phyloP scores from a whole-genome alignment of 2,888 invertebrate genomes.

The Ectobius pallidus region DNA sequence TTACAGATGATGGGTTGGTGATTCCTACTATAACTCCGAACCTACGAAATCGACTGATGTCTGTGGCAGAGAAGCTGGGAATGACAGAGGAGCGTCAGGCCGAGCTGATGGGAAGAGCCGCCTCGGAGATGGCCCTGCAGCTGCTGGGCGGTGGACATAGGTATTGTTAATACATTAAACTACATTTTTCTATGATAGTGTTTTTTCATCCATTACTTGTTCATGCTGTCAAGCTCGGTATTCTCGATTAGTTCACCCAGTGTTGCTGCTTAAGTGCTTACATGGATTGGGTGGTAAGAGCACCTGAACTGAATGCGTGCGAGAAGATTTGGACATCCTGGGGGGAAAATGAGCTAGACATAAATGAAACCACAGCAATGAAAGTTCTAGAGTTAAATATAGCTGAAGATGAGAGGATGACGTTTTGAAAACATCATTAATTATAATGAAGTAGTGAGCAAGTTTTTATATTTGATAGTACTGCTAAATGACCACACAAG shows the following conservation, averaged over 20 bases:
- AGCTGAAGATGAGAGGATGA: too few relatives aligned
- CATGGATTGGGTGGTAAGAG: too few relatives aligned
- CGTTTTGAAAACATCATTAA: too few relatives aligned
- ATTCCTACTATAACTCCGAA: conserved; percentile 76
- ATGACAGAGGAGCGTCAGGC: conserved; percentile 69
- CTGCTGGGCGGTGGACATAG: conserved; percentile 81
- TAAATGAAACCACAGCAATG: too few relatives aligned
- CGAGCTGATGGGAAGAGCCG: conserved; percentile 82
- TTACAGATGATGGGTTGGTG: conserved; percentile 74
- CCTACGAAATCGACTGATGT: conserved; percentile 71
- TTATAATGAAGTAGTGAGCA: too few relatives aligned
- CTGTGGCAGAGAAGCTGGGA: conserved; percentile 70
- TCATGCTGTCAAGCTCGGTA: not conserved
- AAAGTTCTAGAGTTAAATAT: too few relatives aligned
- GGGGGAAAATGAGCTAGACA: too few relatives aligned
- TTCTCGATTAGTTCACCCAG: not conserved
- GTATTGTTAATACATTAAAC: conserved; percentile 46
- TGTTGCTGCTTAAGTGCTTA: not conserved
- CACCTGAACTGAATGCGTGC: too few relatives aligned
- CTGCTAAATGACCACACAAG: too few relatives aligned
- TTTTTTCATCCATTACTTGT: too few relatives aligned
- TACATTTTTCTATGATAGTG: not conserved
- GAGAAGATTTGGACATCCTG: too few relatives aligned
- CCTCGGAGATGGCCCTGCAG: conserved; percentile 82
- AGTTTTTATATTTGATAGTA: too few relatives aligned